Evolutionary conservation across 2,797 vertebrate species (phyloP).

Genomic region (Argya squamiceps): DNA sequence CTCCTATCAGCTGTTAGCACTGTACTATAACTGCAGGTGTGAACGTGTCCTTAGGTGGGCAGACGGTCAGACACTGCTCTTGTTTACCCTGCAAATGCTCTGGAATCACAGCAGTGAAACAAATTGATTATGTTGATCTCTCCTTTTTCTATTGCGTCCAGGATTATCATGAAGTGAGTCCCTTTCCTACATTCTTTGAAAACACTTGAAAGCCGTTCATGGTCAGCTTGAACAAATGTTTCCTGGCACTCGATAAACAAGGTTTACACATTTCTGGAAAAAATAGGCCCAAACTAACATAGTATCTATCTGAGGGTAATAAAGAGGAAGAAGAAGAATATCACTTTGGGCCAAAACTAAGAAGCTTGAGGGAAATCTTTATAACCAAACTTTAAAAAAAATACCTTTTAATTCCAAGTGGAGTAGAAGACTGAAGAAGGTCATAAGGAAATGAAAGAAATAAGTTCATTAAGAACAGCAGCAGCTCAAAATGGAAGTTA

Average conservation of each 20-base stretch:
- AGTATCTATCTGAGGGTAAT: neutral
- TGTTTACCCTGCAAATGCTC: neutral
- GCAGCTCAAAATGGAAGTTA: neutral
- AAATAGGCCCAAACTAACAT: neutral
- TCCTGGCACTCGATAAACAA: neutral
- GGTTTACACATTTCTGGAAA: neutral
- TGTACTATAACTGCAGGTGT: neutral
- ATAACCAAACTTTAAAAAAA: neutral
- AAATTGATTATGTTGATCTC: neutral
- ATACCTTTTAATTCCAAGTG: neutral
- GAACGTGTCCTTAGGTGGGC: fast-evolving
- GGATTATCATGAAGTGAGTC: neutral
- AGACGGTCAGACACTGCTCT: neutral
- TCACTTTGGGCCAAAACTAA: neutral
- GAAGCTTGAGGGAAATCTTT: neutral
- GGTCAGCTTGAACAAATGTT: neutral
- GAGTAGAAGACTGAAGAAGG: neutral
- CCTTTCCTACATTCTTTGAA: neutral
- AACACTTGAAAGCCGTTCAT: neutral
- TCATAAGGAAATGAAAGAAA: neutral
- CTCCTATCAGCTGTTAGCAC: fast-evolving
- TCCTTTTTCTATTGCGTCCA: neutral
- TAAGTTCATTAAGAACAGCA: neutral
- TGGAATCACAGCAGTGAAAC: neutral
- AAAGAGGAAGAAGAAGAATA: neutral